These are phyloP conservation scores for Drosophila sordidula DNA, from an alignment of 2,888 invertebrate species.

Conservation along the genomic window DNA sequence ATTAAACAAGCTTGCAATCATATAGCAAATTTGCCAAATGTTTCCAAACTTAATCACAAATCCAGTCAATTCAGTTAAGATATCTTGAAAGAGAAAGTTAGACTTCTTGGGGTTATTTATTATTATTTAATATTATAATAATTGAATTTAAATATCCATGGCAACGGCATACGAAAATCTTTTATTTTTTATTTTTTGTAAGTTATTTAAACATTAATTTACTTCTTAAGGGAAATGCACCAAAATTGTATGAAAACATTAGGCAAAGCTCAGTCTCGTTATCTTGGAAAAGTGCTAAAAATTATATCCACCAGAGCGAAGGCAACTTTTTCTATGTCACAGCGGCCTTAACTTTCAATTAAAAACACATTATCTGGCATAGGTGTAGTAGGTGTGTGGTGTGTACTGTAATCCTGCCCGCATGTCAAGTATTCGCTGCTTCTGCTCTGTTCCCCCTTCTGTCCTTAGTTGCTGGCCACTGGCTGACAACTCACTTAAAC, in stretches of 20 bases:
- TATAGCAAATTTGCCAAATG: too few relatives aligned
- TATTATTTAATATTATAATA: too few relatives aligned
- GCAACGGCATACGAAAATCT: too few relatives aligned
- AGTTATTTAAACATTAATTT: too few relatives aligned
- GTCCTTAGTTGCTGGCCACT: slow-evolving; percentile 21
- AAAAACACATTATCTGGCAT: slow-evolving; percentile 69
- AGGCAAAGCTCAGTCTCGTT: not conserved
- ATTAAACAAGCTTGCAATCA: too few relatives aligned
- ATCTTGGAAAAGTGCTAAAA: not conserved
- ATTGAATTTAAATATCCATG: too few relatives aligned
- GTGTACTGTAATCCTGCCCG: slow-evolving; percentile 30
- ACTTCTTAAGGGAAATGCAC: too few relatives aligned
- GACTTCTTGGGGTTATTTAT: too few relatives aligned
- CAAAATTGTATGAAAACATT: not conserved
- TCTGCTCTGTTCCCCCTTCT: not conserved
- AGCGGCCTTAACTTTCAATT: slow-evolving; percentile 65
- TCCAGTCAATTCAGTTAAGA: too few relatives aligned
- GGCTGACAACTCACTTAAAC: slow-evolving; percentile 79
- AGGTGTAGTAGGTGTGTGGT: slow-evolving; percentile 11
- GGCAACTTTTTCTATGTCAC: not conserved
- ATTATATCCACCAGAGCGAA: not conserved
- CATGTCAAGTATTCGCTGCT: slow-evolving; percentile 43
- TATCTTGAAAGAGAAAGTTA: too few relatives aligned
- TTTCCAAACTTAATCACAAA: too few relatives aligned
- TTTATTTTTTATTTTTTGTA: too few relatives aligned